Conservation (phyloP, 2,113 vertebrate species). For the Mus pahari region DNA sequence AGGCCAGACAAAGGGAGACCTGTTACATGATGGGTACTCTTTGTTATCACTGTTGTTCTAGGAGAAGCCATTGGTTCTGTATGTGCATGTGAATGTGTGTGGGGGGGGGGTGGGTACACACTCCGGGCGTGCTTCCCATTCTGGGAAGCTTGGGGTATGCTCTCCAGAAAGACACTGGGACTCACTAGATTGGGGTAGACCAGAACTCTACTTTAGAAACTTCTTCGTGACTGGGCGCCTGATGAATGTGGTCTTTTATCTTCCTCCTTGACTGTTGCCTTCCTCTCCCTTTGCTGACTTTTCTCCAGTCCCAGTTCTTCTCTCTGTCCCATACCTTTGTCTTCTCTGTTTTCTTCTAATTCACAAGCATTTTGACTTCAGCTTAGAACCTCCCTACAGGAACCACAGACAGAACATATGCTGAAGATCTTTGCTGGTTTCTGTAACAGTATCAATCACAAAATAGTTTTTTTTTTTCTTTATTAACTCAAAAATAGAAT, state of each 20-base stretch:
- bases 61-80: not conserved
- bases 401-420: not conserved
- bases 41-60: not conserved
- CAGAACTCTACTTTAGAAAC: not conserved
- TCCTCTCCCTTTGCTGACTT: not conserved
- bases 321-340: not conserved
- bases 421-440: not conserved
- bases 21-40: not conserved
- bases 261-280: not conserved
- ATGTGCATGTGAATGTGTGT: not conserved
- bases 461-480: not conserved
- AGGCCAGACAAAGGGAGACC: not conserved
- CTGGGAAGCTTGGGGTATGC: not conserved
- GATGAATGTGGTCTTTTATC: not conserved
- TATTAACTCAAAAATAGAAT: constrained; percentile 39
- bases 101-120: not conserved
- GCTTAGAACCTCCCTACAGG: not conserved
- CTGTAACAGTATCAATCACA: not conserved
- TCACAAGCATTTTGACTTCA: constrained; percentile 7
- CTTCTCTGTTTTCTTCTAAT: not conserved
- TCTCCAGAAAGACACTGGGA: not conserved
- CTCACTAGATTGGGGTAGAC: not conserved
- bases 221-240: not conserved
- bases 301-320: not conserved
- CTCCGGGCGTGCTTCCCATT: not conserved